These are phyloP conservation scores for Acanthiza pusilla DNA, from an alignment of 2,797 vertebrate genomes.

Conservation along the genomic window DNA sequence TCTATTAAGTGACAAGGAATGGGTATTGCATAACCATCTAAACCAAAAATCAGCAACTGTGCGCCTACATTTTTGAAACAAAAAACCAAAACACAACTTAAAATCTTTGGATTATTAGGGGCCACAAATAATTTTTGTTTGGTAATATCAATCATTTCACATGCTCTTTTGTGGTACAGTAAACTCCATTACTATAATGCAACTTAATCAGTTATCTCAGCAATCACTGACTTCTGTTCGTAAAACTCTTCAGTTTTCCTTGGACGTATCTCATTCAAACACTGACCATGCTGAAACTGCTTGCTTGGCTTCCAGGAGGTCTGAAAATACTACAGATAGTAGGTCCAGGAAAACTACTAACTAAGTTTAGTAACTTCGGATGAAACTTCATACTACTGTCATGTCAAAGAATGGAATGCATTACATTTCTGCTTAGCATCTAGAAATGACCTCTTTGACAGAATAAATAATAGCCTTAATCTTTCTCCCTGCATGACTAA, in stretches of 20 bases:
- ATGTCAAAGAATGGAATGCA: not conserved
- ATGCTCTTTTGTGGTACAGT: not conserved
- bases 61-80: not conserved
- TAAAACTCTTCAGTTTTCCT: not conserved
- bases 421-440: not conserved
- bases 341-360: not conserved
- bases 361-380: not conserved
- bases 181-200: not conserved
- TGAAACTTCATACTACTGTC: not conserved
- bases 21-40: not conserved
- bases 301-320: not conserved
- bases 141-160: not conserved
- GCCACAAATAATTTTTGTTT: not conserved
- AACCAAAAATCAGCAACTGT: not conserved
- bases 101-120: not conserved
- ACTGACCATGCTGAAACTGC: not conserved
- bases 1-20: not conserved
- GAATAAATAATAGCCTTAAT: not conserved
- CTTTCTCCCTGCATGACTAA: not conserved
- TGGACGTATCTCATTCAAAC: not conserved
- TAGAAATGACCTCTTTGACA: not conserved
- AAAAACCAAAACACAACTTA: not conserved
- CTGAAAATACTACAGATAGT: not conserved
- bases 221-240: not conserved
- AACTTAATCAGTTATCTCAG: not conserved